Evolutionary conservation across 2,888 invertebrate species (phyloP).

Genomic region (Dione juno): DNA sequence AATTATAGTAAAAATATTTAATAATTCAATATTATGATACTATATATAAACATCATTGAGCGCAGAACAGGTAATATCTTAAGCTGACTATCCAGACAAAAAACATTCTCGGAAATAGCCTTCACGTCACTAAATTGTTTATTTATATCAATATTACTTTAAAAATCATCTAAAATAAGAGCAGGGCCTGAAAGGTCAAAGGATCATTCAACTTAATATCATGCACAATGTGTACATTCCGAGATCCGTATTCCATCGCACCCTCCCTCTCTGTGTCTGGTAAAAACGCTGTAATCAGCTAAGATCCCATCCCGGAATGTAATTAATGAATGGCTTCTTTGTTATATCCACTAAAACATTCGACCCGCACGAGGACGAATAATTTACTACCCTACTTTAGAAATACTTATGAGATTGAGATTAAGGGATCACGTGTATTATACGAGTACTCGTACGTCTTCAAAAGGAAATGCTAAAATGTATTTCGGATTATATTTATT

Average conservation of each 20-base stretch:
- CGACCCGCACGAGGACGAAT: slow-evolving; percentile 1
- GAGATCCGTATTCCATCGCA: background rate
- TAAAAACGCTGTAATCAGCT: background rate
- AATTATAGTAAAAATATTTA: too few relatives aligned
- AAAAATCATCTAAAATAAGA: too few relatives aligned
- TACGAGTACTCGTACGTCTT: background rate
- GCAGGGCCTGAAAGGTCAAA: background rate
- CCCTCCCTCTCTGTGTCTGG: background rate
- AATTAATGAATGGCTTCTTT: slow-evolving; percentile 22
- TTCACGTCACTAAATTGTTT: too few relatives aligned
- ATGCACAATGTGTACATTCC: too few relatives aligned
- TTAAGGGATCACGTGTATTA: background rate
- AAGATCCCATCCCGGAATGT: slow-evolving; percentile 1
- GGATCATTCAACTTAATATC: background rate
- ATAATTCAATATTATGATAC: too few relatives aligned
- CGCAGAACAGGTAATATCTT: too few relatives aligned
- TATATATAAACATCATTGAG: too few relatives aligned
- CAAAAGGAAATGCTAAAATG: too few relatives aligned
- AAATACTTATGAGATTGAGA: slow-evolving; percentile 7
- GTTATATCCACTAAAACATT: slow-evolving; percentile 9
- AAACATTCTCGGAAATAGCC: too few relatives aligned
- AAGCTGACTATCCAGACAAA: too few relatives aligned
- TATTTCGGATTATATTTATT: too few relatives aligned
- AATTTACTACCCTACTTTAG: slow-evolving; percentile 11
- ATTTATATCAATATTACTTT: too few relatives aligned